Evolutionary conservation across 2,797 vertebrate genomes (phyloP).

Genomic region (Chaenodraco wilsoni): DNA sequence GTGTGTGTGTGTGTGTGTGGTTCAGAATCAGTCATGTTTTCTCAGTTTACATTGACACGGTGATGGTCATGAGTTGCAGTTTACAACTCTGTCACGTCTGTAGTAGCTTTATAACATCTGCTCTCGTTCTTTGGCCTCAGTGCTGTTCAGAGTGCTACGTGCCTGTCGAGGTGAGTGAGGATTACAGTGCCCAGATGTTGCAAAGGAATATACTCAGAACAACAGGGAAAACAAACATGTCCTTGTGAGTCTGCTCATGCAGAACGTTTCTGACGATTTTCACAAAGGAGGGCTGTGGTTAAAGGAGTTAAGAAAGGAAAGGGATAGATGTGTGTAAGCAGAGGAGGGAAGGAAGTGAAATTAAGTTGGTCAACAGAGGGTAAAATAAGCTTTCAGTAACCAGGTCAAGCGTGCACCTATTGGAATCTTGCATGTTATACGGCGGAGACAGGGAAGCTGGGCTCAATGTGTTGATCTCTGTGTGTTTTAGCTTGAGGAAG

Average conservation of each 20-base stretch:
- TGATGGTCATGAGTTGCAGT: neutral
- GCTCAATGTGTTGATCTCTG: conserved; percentile 29
- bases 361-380: conserved; percentile 73
- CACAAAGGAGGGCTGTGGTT: neutral
- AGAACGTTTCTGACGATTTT: conserved; percentile 20
- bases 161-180: conserved; percentile 31
- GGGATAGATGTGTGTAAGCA: conserved; percentile 42
- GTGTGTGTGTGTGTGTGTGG: conserved; percentile 2
- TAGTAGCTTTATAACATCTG: conserved; percentile 35
- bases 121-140: conserved; percentile 26
- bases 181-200: conserved; percentile 53
- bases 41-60: neutral
- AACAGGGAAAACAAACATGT: conserved; percentile 28
- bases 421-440: conserved; percentile 55
- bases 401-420: conserved; percentile 75
- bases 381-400: conserved; percentile 78
- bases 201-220: conserved; percentile 30
- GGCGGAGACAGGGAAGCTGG: conserved; percentile 14
- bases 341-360: conserved; percentile 66
- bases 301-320: conserved; percentile 44
- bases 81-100: conserved; percentile 35
- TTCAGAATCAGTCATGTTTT: conserved; percentile 6
- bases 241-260: conserved; percentile 20
- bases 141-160: conserved; percentile 19
- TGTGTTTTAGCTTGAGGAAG: conserved; percentile 53